Evolutionary conservation across 2,888 invertebrate genomes (phyloP).

Genomic region (Steinernema carpocapsae): DNA sequence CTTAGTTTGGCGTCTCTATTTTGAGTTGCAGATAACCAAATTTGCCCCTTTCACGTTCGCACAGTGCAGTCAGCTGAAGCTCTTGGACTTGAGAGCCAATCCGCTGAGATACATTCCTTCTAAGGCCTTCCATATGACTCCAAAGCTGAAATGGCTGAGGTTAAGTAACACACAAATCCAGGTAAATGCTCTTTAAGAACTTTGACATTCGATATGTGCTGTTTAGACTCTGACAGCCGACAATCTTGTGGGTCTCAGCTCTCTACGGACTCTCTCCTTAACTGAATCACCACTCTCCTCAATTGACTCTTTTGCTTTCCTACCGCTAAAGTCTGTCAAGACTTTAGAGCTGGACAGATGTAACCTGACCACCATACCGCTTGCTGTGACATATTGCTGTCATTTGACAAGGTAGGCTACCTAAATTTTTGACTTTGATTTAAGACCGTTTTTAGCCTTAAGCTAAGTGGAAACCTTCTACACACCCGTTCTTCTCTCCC

Average conservation of each 20-base stretch:
- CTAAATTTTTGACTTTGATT: background rate
- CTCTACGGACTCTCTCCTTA: conserved; percentile 51
- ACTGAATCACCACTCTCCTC: conserved; percentile 37
- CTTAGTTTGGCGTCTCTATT: conserved; percentile 29
- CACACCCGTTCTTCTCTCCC: conserved; percentile 46
- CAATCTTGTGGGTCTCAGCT: conserved; percentile 38
- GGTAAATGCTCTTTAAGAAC: conserved; percentile 41
- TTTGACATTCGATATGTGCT: background rate
- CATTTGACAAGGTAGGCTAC: conserved; percentile 50
- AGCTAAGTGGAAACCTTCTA: conserved; percentile 45
- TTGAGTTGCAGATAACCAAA: conserved; percentile 50
- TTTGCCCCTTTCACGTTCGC: conserved; percentile 58
- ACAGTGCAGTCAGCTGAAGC: conserved; percentile 51
- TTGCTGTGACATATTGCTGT: conserved; percentile 59
- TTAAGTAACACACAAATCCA: conserved; percentile 52
- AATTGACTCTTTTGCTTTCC: conserved; percentile 56
- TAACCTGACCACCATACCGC: conserved; percentile 58
- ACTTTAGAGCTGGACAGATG: conserved; percentile 57
- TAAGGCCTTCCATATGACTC: conserved; percentile 53
- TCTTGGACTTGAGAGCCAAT: conserved; percentile 57
- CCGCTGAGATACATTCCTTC: conserved; percentile 53
- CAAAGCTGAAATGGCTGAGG: conserved; percentile 55
- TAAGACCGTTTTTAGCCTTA: conserved; percentile 33
- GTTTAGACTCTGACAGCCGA: conserved; percentile 36
- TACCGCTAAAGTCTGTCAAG: conserved; percentile 55